Base-by-base conservation (phyloP, 1,140 invertebrate genomes). In the Trichoplusia ni region DNA sequence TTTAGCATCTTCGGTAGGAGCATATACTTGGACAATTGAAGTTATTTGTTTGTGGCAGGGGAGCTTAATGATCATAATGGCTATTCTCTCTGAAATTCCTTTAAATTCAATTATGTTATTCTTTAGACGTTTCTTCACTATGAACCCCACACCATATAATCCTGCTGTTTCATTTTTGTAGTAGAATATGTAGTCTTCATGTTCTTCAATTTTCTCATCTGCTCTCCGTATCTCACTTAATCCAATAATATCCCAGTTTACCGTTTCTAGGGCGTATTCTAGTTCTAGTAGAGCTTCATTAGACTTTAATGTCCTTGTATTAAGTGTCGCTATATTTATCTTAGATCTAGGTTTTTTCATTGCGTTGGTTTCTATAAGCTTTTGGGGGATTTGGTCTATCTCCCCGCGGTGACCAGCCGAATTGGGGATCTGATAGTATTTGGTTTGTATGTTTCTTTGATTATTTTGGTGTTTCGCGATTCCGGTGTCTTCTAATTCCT, bases 131-230 rank as follows among this genome's bases (percentile, higher is more conserved):
- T 54, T 54, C n/a, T 58, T 54, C 27, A 47, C 33, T n/a, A 70
- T 14, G 18, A 71, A 71, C 11, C 64, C 59, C 8, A 71, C 60
- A 29, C 63, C 72, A 33, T 67, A 60, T 16, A 61, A 4, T 3
- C 69, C 69, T 11, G 37, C 9, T 40, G 23, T 61, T 49, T 60
- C 56, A 33, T 67, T 61, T 60, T 63, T 71, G 19, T 67, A 67
- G 31, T 60, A 67, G 27, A 71, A 33, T 16, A 69, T 62, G 19
- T 64, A 58, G 2, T 64, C 18, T 35, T 58, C 11, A 16, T 62
- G 27, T 63, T 70, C 63, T 63, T 66, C 33, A 16, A 54, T 66
- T 58, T 65, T 65, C 62, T 6, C n/a, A n/a, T 27, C 35, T 6
- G 29, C 6, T 53, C 51, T 51, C 51, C 58, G 19, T 11, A 49